Evolutionary conservation across 2,888 invertebrate species (phyloP).

Genomic region (Amphiduros pacificus): DNA sequence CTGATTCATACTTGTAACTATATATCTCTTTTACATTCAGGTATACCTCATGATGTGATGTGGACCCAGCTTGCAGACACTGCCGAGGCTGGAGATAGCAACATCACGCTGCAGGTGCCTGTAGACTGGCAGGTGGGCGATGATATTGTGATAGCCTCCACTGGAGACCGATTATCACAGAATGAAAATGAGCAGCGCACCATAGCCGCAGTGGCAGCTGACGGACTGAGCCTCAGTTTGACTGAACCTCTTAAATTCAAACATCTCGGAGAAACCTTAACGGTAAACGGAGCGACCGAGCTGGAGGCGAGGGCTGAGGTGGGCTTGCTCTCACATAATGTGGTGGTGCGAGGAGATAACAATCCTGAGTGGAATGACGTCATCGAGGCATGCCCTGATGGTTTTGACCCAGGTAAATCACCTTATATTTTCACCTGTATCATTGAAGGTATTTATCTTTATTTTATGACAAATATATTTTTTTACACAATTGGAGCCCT

Average conservation of each 20-base stretch:
- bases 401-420: slow-evolving; percentile 52
- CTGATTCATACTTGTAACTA: too few relatives aligned
- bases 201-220: slow-evolving; percentile 38
- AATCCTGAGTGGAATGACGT: slow-evolving; percentile 44
- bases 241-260: slow-evolving; percentile 26
- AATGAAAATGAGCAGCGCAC: slow-evolving; percentile 44
- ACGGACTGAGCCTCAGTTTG: slow-evolving; percentile 45
- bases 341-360: slow-evolving; percentile 46
- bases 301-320: slow-evolving; percentile 53
- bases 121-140: slow-evolving; percentile 43
- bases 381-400: slow-evolving; percentile 48
- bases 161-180: slow-evolving; percentile 45
- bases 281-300: slow-evolving; percentile 19
- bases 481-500: too few relatives aligned
- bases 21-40: not conserved
- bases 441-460: too few relatives aligned
- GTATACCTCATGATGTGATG: slow-evolving; percentile 25
- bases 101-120: slow-evolving; percentile 36
- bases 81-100: slow-evolving; percentile 35
- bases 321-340: slow-evolving; percentile 51
- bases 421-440: too few relatives aligned
- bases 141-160: slow-evolving; percentile 53
- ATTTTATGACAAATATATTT: too few relatives aligned
- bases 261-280: slow-evolving; percentile 43
- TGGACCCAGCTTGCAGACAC: slow-evolving; percentile 44